Conservation (phyloP, 2,888 invertebrate species). For the Oscheius sp. region DNA sequence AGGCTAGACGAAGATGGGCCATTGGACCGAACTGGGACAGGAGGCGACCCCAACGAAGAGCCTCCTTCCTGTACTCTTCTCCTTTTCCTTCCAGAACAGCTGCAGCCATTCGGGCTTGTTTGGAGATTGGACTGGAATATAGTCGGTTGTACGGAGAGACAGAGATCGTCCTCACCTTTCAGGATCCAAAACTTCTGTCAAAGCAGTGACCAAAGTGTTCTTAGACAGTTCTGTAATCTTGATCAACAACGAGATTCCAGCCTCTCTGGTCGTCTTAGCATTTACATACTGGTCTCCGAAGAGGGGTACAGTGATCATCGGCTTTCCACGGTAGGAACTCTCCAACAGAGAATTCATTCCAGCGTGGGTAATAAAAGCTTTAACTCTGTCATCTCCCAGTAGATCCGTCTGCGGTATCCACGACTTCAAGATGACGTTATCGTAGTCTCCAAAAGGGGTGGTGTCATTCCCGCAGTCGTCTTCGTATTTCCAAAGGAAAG, state of each 20-base stretch:
- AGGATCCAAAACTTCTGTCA: background rate
- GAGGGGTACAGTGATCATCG: conserved; percentile 13
- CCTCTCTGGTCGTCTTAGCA: background rate
- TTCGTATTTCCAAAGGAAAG: conserved; percentile 35
- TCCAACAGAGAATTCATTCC: conserved; percentile 32
- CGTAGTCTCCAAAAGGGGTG: background rate
- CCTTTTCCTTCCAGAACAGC: conserved; percentile 15
- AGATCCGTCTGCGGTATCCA: conserved; percentile 34
- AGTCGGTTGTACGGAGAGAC: background rate
- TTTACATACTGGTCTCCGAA: conserved; percentile 26
- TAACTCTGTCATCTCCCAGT: conserved; percentile 2
- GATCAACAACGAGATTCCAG: conserved; percentile 8
- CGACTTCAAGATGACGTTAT: conserved; percentile 8
- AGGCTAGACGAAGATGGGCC: conserved; percentile 8
- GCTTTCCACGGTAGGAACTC: conserved; percentile 16
- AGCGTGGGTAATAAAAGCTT: conserved; percentile 24
- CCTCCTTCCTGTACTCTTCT: conserved; percentile 20
- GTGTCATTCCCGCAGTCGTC: conserved; percentile 7
- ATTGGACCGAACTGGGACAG: conserved; percentile 14
- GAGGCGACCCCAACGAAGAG: conserved; percentile 14
- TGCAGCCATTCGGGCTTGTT: background rate
- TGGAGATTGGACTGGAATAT: background rate
- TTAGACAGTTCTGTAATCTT: background rate
- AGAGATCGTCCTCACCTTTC: background rate
- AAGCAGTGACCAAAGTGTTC: background rate